Conservation (phyloP, 2,888 invertebrate genomes). For the Pterostichus madidus region DNA sequence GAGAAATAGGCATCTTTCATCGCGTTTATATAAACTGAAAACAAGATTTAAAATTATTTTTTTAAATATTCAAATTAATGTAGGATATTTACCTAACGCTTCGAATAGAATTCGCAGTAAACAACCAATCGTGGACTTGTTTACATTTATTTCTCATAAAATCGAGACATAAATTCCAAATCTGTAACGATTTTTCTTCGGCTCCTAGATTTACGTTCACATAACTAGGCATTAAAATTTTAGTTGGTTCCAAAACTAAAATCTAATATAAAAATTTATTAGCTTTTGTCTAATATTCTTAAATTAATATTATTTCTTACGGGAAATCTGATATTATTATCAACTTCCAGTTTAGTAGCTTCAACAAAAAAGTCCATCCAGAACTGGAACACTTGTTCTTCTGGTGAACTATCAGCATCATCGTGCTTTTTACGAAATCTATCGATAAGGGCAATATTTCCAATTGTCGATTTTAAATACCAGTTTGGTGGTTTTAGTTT, state of each 20-base stretch:
- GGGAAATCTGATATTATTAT: constrained; percentile 93
- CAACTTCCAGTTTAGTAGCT: constrained; percentile 90
- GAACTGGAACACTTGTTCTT: constrained; percentile 95
- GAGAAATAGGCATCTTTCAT: constrained; percentile 96
- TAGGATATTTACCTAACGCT: constrained; percentile 79
- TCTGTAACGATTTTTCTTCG: constrained; percentile 94
- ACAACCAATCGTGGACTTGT: constrained; percentile 96
- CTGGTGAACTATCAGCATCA: constrained; percentile 85
- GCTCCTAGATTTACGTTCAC: constrained; percentile 97
- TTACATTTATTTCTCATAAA: constrained; percentile 88
- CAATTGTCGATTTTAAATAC: constrained; percentile 98
- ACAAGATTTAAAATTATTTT: constrained; percentile 65
- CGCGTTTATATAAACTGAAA: constrained; percentile 93
- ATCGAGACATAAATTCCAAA: constrained; percentile 91
- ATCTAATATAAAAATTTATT: constrained; percentile 78
- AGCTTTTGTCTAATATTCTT: constrained; percentile 48
- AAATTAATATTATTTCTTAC: constrained; percentile 78
- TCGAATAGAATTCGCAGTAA: constrained; percentile 93
- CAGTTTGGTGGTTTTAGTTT: constrained; percentile 93
- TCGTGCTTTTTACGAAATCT: constrained; percentile 91
- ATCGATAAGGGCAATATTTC: constrained; percentile 96
- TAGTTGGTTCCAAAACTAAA: constrained; percentile 93
- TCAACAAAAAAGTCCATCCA: constrained; percentile 99
- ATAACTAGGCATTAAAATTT: constrained; percentile 96
- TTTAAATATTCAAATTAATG: background rate